Evolutionary conservation across 2,888 invertebrate species (phyloP).

Genomic region (Lycophotia porphyrea): DNA sequence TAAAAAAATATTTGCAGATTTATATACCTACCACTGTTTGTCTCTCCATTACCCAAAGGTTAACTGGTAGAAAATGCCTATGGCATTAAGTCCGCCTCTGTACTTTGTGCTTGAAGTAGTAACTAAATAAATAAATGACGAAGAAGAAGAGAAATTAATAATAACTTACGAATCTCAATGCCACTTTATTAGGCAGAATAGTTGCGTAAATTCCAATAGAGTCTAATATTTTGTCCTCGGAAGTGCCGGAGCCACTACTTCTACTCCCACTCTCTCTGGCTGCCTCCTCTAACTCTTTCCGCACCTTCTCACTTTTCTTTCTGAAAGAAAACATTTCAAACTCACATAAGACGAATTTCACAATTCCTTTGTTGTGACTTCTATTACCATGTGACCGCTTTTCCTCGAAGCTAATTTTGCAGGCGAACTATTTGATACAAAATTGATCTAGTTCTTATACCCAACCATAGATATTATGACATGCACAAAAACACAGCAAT

Average conservation of each 20-base stretch:
- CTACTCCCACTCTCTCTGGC: constrained; percentile 92
- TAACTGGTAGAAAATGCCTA: too few relatives aligned
- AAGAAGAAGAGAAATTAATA: background rate
- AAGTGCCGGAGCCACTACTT: constrained; percentile 83
- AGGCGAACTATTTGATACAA: constrained; percentile 32
- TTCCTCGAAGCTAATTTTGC: constrained; percentile 55
- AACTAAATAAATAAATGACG: too few relatives aligned
- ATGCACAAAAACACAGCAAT: constrained; percentile 62
- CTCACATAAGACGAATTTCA: constrained; percentile 44
- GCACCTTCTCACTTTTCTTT: constrained; percentile 96
- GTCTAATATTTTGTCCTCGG: constrained; percentile 84
- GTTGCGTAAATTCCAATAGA: constrained; percentile 78
- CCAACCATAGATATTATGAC: constrained; percentile 55
- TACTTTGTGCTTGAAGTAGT: too few relatives aligned
- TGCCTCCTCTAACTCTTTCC: constrained; percentile 97
- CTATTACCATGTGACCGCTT: constrained; percentile 52
- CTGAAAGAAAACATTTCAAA: constrained; percentile 88
- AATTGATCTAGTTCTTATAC: constrained; percentile 42
- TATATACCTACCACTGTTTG: too few relatives aligned
- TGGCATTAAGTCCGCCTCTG: too few relatives aligned
- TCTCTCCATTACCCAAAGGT: too few relatives aligned
- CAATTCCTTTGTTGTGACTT: constrained; percentile 24
- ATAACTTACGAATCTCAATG: constrained; percentile 94
- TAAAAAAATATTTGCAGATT: too few relatives aligned
- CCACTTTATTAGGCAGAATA: constrained; percentile 92